A percentile compares a stretch with the other conserved stretches of the same genome.
Conservation (phyloP, 2,797 vertebrate genomes). For the Tenualosa ilisha region DNA sequence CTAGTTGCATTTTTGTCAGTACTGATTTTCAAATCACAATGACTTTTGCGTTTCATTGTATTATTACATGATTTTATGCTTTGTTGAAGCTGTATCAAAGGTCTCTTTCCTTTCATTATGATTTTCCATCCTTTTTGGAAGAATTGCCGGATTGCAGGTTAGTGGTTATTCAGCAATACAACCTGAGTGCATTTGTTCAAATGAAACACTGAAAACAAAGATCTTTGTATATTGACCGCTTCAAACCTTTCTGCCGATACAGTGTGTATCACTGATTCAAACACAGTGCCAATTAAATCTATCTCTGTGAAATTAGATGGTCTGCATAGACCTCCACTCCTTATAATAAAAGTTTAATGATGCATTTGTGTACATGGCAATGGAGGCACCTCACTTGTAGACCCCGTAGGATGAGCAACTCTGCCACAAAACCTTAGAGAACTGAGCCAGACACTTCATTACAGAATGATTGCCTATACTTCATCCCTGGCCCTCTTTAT, state of each 20-base stretch:
- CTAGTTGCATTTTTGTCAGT: no score
- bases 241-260: not conserved
- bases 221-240: no score
- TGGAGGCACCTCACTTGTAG: not conserved
- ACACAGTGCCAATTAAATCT: not conserved
- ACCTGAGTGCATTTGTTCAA: not conserved
- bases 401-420: not conserved
- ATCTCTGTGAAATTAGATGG: conserved; percentile 23
- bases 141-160: not conserved
- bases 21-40: no score
- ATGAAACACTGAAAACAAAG: not conserved
- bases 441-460: not conserved
- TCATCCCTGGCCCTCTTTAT: not conserved
- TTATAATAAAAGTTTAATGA: conserved; percentile 40
- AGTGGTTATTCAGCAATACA: not conserved
- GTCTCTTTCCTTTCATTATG: not conserved
- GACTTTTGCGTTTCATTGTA: no score
- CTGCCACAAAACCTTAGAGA: not conserved
- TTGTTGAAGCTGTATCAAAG: no score
- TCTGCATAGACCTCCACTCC: conserved; percentile 23
- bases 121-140: not conserved
- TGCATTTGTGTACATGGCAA: conserved; percentile 11
- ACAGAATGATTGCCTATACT: not conserved
- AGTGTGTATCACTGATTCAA: not conserved
- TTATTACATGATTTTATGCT: no score